Base-by-base conservation (phyloP, 2,888 invertebrate genomes). In the Sisyra nigra region DNA sequence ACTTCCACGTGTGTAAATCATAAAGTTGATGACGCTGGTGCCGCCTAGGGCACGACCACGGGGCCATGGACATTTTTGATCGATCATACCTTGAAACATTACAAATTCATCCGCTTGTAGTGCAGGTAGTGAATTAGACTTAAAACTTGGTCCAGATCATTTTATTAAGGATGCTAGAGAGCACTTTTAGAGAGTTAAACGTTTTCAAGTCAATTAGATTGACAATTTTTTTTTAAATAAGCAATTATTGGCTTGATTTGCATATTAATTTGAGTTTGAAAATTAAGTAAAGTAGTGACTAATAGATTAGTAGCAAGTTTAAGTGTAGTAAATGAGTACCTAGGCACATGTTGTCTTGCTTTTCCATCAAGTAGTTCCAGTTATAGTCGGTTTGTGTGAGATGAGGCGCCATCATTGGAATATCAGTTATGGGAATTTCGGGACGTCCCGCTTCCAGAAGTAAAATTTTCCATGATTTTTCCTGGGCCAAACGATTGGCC, bases 401-500 rank as follows among this genome's bases (percentile, higher is more conserved):
- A 14, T 63, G 18, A 1, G 65, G 63, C 2, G 69, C 68, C 10
- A 70, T 45, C 35, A 65, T 51, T 0, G 69, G 70, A 14, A 67
- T 59, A 19, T 65, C 63, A 1, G 65, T 65, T 24, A 68, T 48
- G 18, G 63, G 45, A 2, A 62, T 61, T 47, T 71, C 70, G 10
- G 65, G 65, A 31, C 55, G 54, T 1, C 71, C 71, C 1, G 69
- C 68, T 49, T 68, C 71, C 32, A 71, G 51, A 2, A 71, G 53
- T 2, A 71, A 54, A 1, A 71, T 67, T 1, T 66, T 62, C 19
- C 65, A 66, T 40, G 62, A 57, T 1, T 56, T 52, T 11, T 61
- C 60, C 55, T 77, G 76, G 1, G 72, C 65, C 0, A 80, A 61
- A 1, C 80, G 66, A 47, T 75, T 68, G 0, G 79, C 77, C 4